phyloP scores from a whole-genome alignment of 35 echinoderm and acorn worm species.

The Hemicentrotus pulcherrimus region DNA sequence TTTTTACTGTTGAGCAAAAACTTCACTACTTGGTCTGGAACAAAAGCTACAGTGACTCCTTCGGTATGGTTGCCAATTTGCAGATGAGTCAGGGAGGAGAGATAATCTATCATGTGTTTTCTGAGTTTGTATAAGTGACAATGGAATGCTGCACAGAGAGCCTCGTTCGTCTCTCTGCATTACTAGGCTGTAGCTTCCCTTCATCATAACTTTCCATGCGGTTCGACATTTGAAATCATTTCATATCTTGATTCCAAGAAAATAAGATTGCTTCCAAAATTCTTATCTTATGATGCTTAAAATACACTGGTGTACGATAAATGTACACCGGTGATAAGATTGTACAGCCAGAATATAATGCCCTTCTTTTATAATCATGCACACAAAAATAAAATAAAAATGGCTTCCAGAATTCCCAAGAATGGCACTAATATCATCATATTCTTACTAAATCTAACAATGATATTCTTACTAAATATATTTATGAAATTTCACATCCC shows the following conservation, averaged over 20 bases:
- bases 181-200: background rate
- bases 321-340: background rate
- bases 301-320: background rate
- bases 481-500: too few species aligned
- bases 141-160: background rate
- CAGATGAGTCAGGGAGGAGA: slow-evolving; percentile 17
- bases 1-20: background rate
- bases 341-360: background rate
- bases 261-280: too few species aligned
- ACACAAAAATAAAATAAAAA: too few species aligned
- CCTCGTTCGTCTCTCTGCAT: too few species aligned
- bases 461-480: too few species aligned
- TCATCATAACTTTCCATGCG: background rate
- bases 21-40: background rate
- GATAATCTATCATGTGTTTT: slow-evolving; percentile 33
- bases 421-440: too few species aligned
- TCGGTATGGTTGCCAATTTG: slow-evolving; percentile 36
- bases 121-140: slow-evolving; percentile 24
- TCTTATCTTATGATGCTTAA: background rate
- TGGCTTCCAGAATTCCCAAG: too few species aligned
- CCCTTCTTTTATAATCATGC: background rate
- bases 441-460: too few species aligned
- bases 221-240: background rate
- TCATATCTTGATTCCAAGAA: background rate
- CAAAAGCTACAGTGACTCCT: slow-evolving; percentile 20